A percentile compares a stretch with the other conserved stretches of the same genome.
Evolutionary conservation across 2,113 vertebrate genomes (phyloP).

Genomic region (Nasalis larvatus): DNA sequence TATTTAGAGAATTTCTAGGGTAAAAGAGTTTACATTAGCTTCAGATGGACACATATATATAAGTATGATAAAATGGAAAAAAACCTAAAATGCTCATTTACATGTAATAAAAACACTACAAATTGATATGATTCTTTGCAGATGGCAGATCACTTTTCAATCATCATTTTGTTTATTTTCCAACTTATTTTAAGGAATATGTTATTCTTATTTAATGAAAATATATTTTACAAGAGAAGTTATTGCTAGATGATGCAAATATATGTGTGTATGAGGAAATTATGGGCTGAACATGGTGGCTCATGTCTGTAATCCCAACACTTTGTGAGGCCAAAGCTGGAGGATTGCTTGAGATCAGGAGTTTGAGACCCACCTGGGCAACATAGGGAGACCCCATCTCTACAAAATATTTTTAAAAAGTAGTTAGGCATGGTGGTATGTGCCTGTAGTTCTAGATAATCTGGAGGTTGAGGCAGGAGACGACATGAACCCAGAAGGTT

Average conservation of each 20-base stretch:
- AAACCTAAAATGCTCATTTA: neutral
- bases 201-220: neutral
- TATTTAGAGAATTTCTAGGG: neutral
- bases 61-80: neutral
- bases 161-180: neutral
- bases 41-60: neutral
- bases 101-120: neutral
- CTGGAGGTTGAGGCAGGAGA: too few relatives aligned
- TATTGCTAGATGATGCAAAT: neutral
- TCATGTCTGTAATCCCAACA: too few relatives aligned
- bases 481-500: too few relatives aligned
- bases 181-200: neutral
- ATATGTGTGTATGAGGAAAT: neutral
- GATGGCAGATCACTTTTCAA: neutral
- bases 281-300: neutral
- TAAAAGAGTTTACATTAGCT: neutral
- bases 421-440: too few relatives aligned
- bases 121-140: neutral
- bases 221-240: neutral
- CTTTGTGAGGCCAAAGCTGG: too few relatives aligned
- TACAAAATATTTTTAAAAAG: too few relatives aligned
- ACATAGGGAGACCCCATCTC: too few relatives aligned
- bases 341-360: too few relatives aligned
- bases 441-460: too few relatives aligned
- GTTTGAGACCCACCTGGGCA: too few relatives aligned